Percentiles rank a stretch among this genome's conserved stretches.
These are phyloP conservation scores for Notothenia coriiceps DNA, from an alignment of 2,113 vertebrate species.

Conservation along the genomic window DNA sequence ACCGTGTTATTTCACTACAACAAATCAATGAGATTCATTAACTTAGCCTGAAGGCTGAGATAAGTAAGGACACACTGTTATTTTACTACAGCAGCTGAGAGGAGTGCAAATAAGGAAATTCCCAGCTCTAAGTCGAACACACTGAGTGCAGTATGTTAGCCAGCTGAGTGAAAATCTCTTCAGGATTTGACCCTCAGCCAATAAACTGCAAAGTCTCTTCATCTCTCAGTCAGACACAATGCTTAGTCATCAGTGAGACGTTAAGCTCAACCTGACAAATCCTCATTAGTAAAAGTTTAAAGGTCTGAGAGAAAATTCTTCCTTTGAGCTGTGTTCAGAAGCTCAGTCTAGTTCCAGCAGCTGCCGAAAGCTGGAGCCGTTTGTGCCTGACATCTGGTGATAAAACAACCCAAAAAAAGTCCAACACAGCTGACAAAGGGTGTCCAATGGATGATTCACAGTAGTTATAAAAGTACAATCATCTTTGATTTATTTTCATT, in stretches of 20 bases:
- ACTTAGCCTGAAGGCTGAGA: constrained; percentile 52
- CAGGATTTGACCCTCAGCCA: constrained; percentile 71
- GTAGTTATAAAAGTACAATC: constrained; percentile 1
- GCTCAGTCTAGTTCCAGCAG: constrained; percentile 17
- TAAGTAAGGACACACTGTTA: constrained; percentile 40
- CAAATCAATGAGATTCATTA: constrained; percentile 64
- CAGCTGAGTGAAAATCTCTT: constrained; percentile 66
- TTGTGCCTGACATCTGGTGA: constrained; percentile 1
- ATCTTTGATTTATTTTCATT: constrained; percentile 49
- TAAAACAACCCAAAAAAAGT: not conserved
- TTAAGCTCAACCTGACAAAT: constrained; percentile 61
- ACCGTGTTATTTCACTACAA: constrained; percentile 41
- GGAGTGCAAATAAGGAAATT: constrained; percentile 42
- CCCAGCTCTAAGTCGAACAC: constrained; percentile 50
- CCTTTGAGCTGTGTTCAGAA: constrained; percentile 48
- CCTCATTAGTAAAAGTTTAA: constrained; percentile 58
- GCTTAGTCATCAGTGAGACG: constrained; percentile 63
- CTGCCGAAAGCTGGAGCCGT: constrained; percentile 15
- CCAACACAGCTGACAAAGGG: not conserved
- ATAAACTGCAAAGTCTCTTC: constrained; percentile 53
- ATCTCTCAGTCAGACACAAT: constrained; percentile 52
- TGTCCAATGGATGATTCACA: constrained; percentile 24
- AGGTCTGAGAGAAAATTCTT: constrained; percentile 49
- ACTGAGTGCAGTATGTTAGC: constrained; percentile 67
- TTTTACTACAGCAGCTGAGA: constrained; percentile 51